Conservation (phyloP, 2,113 vertebrate genomes). For the Myiopsitta monachus region DNA sequence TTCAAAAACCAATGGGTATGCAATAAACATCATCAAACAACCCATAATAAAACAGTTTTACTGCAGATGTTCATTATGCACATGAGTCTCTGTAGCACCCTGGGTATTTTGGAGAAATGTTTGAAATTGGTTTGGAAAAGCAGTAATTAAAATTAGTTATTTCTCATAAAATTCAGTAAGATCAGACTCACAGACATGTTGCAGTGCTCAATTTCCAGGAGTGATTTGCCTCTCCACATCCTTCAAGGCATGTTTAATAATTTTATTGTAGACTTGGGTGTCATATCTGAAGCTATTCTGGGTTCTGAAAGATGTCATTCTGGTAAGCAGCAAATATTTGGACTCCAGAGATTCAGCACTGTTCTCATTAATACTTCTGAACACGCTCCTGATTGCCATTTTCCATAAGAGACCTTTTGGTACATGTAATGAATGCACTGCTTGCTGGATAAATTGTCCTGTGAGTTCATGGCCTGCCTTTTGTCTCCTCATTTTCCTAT, state of each 20-base stretch:
- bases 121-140: constrained; percentile 48
- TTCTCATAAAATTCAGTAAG: neutral
- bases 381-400: neutral
- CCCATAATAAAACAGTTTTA: constrained; percentile 53
- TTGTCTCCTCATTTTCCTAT: neutral
- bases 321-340: neutral
- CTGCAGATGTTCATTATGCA: constrained; percentile 69
- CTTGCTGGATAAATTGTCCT: neutral
- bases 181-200: neutral
- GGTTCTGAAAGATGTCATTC: neutral
- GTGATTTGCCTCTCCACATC: neutral
- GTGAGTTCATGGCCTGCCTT: neutral
- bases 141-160: constrained; percentile 28
- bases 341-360: neutral
- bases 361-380: neutral
- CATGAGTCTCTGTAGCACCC: constrained; percentile 38
- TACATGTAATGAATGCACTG: neutral
- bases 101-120: constrained; percentile 48
- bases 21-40: constrained; percentile 33
- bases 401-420: neutral
- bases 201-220: neutral
- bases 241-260: neutral
- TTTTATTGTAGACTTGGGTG: neutral
- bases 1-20: constrained; percentile 30
- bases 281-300: neutral